A percentile compares a stretch with the other conserved stretches of the same genome.
Conservation (phyloP, 2,797 vertebrate species). For the Danionella dracula region DNA sequence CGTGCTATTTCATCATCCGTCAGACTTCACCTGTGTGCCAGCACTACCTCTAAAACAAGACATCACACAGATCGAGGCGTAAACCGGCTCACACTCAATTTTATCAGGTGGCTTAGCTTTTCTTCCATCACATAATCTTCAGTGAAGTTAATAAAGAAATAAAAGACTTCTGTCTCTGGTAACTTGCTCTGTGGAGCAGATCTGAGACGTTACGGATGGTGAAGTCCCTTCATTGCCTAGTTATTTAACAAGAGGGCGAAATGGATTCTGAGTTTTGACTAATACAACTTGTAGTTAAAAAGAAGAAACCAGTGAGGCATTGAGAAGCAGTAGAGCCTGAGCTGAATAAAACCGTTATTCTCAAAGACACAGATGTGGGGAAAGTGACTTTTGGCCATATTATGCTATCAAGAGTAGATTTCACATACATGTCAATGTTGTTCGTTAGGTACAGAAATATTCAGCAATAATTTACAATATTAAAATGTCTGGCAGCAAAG, state of each 20-base stretch:
- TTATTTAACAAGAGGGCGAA: conserved; percentile 40
- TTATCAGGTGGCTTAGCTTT: conserved; percentile 11
- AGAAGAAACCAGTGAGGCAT: conserved; percentile 49
- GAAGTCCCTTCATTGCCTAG: conserved; percentile 24
- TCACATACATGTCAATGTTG: too few species aligned
- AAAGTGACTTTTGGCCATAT: too few species aligned
- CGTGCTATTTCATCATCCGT: conserved; percentile 1
- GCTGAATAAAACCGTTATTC: conserved; percentile 49
- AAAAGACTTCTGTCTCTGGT: conserved; percentile 7
- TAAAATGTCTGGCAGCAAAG: too few species aligned
- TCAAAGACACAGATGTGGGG: conserved; percentile 35
- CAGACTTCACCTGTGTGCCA: not conserved
- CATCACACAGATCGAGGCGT: conserved; percentile 8
- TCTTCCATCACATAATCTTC: conserved; percentile 11
- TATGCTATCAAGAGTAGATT: too few species aligned
- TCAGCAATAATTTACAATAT: too few species aligned
- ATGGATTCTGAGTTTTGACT: conserved; percentile 47
- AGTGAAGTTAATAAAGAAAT: conserved; percentile 20
- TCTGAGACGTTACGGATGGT: conserved; percentile 35
- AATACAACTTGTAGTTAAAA: conserved; percentile 58
- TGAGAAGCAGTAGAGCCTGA: conserved; percentile 41
- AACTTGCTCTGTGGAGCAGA: conserved; percentile 17
- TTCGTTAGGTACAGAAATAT: too few species aligned
- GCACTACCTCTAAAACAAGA: conserved; percentile 5
- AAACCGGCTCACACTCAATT: conserved; percentile 9